Evolutionary conservation across 2,888 invertebrate species (phyloP), one percentile per base, ranked within the genome.

Genomic region (Caradrina kadenii): DNA sequence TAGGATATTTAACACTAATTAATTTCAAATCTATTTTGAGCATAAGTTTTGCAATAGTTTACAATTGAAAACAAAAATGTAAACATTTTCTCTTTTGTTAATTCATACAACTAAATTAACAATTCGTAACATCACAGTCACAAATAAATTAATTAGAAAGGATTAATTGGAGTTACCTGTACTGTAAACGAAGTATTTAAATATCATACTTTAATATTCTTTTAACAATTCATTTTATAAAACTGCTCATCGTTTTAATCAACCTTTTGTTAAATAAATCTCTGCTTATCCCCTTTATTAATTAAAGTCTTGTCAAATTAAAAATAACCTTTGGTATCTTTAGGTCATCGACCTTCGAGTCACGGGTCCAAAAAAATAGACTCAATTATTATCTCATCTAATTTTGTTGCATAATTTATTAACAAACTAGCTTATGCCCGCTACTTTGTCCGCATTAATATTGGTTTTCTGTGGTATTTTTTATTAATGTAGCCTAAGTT

Each of bases 341-440:
- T 6, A 11, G 19, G 35, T n/a, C 45, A 22, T 19, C 7, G 17
- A 70, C 64, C 53, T 5, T 8, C 7, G 39, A 55, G 55, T 45
- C 2, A 42, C 49, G 8, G 1, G 1, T 13, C 39, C 3, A 13
- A 42, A 52, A 59, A 73, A 53, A 62, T 3, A 2, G 3, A 5
- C 35, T 58, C 21, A 26, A 45, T 62, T 7, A 26, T 21, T 1
- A 15, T 35, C 31, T 11, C 49, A 60, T 59, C 3, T 26, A n/a
- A 71, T 71, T 71, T n/a, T 63, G n/a, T 50, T 53, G 49, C n/a
- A 71, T 72, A 61, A 72, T 63, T 67, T 35, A 35, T 35, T 26
- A 2, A 26, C 4, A 26, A 26, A 26, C 26, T 26, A 26, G 26
- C 4, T 26, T 26, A 26, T 26, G 26, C 26, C 4, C 26, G 26